Evolutionary conservation across 2,113 vertebrate species (phyloP).

Genomic region (Hipposideros armiger): DNA sequence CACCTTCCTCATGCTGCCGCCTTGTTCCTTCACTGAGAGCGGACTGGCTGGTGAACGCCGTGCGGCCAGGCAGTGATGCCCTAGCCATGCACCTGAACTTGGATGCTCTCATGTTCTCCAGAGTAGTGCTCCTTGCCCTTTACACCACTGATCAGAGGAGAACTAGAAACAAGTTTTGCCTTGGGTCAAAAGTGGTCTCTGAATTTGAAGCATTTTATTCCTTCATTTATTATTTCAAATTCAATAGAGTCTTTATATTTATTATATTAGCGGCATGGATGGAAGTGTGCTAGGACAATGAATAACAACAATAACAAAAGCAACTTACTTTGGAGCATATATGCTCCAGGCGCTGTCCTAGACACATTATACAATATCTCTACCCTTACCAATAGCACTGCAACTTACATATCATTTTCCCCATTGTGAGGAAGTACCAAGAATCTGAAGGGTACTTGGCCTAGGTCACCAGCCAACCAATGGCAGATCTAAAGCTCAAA

Average conservation of each 20-base stretch:
- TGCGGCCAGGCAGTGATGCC: background rate
- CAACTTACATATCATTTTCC: background rate
- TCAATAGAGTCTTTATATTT: background rate
- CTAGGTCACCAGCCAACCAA: background rate
- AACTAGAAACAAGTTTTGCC: background rate
- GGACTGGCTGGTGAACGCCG: too few species aligned
- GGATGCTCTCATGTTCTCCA: too few species aligned
- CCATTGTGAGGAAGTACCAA: background rate
- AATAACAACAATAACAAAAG: background rate
- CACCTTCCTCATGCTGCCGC: background rate
- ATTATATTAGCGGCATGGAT: background rate
- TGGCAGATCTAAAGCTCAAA: background rate
- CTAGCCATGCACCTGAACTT: too few species aligned
- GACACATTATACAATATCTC: background rate
- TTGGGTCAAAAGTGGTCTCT: slow-evolving; percentile 8
- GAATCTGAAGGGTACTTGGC: background rate
- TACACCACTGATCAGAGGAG: background rate
- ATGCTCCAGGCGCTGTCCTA: background rate
- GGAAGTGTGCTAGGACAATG: background rate
- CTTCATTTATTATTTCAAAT: slow-evolving; percentile 8
- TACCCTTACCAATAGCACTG: background rate
- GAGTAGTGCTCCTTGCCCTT: background rate
- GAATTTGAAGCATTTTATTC: slow-evolving; percentile 1
- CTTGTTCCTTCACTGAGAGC: background rate
- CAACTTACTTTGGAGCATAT: background rate